These are phyloP conservation scores for Drosophila meridiana DNA, from an alignment of 2,888 invertebrate species.

Conservation along the genomic window DNA sequence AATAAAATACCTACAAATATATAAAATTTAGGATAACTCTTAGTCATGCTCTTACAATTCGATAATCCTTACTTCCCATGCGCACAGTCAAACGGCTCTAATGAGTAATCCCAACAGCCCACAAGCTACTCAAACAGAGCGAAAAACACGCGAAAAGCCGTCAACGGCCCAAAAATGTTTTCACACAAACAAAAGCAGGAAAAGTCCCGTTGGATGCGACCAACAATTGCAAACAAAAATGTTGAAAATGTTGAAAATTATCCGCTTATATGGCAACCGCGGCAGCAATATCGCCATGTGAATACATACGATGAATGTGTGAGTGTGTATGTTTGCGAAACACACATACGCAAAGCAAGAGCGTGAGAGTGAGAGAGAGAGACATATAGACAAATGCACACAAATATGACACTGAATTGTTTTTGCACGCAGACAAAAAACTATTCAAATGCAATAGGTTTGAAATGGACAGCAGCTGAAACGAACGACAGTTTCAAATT, in stretches of 20 bases:
- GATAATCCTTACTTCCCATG: background rate
- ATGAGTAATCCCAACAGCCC: slow-evolving; percentile 30
- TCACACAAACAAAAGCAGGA: slow-evolving; percentile 35
- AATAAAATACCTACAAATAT: background rate
- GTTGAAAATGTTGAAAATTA: slow-evolving; percentile 67
- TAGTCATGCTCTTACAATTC: background rate
- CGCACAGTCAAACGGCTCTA: slow-evolving; percentile 15
- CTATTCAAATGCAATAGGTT: slow-evolving; percentile 44
- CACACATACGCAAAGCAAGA: slow-evolving; percentile 1
- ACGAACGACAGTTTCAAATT: slow-evolving; percentile 60
- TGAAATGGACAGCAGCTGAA: slow-evolving; percentile 26
- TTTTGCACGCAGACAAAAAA: slow-evolving; percentile 57
- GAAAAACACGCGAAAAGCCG: slow-evolving; percentile 43
- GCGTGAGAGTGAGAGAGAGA: background rate
- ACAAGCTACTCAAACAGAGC: slow-evolving; percentile 39
- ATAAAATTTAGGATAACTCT: background rate
- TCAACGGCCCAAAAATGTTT: slow-evolving; percentile 46
- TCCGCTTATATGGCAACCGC: slow-evolving; percentile 53
- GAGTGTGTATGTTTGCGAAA: slow-evolving; percentile 49
- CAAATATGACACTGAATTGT: slow-evolving; percentile 77
- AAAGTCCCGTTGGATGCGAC: slow-evolving; percentile 21
- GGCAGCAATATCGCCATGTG: slow-evolving; percentile 16
- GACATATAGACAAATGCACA: slow-evolving; percentile 44
- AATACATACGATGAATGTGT: background rate
- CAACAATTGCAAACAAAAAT: slow-evolving; percentile 60